A percentile compares a stretch with the other conserved stretches of the same genome.
These are phyloP conservation scores for Scylla paramamosain DNA, from an alignment of 1,140 invertebrate genomes.

Conservation along the genomic window DNA sequence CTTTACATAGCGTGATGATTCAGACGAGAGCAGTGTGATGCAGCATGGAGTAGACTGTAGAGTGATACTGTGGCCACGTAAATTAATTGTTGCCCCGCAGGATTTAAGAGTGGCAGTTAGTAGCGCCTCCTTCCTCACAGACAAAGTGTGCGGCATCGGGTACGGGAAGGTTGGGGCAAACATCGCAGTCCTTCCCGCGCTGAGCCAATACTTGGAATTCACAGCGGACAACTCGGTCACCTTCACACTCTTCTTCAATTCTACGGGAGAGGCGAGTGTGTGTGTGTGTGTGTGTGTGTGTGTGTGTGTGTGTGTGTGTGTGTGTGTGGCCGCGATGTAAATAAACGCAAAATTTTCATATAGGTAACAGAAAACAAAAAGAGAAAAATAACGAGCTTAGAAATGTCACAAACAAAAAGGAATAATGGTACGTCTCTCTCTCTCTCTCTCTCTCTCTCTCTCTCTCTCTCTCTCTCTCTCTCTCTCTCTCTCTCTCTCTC, in stretches of 20 bases:
- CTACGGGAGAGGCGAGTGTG: slow-evolving; percentile 59
- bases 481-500: slow-evolving; percentile 29
- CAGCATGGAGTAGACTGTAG: no score
- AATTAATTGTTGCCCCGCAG: no score
- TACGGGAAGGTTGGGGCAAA: slow-evolving; percentile 54
- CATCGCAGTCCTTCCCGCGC: slow-evolving; percentile 42
- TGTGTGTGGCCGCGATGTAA: neutral
- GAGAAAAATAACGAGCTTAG: neutral
- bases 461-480: neutral
- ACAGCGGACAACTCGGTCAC: neutral
- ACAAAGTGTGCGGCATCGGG: slow-evolving; percentile 35
- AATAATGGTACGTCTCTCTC: no score
- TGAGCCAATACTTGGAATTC: neutral
- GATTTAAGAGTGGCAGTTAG: no score
- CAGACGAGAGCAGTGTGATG: no score
- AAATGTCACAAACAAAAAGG: neutral
- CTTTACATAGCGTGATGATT: no score
- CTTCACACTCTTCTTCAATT: slow-evolving; percentile 50
- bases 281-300: neutral
- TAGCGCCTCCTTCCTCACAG: slow-evolving; percentile 5
- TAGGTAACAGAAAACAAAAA: neutral
- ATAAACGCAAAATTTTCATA: neutral
- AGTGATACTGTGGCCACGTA: no score
- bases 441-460: neutral
- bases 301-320: neutral